phyloP scores from a whole-genome alignment of 2,113 vertebrate species.

The Clinocottus analis region DNA sequence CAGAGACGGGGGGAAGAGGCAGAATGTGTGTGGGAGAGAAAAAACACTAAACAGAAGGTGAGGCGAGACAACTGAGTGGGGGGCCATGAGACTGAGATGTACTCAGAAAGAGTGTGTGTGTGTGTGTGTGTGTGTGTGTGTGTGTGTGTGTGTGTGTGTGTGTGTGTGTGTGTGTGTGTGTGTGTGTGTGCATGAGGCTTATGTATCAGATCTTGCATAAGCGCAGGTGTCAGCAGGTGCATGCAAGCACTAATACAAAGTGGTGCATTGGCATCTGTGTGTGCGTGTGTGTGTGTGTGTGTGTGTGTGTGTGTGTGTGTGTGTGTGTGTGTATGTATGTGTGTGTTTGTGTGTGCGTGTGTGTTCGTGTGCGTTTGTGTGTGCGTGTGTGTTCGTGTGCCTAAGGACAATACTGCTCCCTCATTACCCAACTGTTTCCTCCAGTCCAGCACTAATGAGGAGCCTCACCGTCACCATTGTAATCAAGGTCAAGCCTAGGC shows the following conservation, averaged over 20 bases:
- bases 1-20: conserved; percentile 67
- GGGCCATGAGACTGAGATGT: conserved; percentile 75
- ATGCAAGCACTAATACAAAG: conserved; percentile 64
- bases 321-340: conserved; percentile 23
- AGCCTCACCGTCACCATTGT: conserved; percentile 76
- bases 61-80: conserved; percentile 80
- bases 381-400: conserved; percentile 58
- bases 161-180: conserved; percentile 28
- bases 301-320: conserved; percentile 43
- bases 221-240: conserved; percentile 78
- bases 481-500: conserved; percentile 84
- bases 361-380: conserved; percentile 48
- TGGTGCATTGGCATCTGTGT: conserved; percentile 68
- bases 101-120: conserved; percentile 55
- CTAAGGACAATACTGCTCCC: conserved; percentile 79
- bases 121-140: conserved; percentile 40
- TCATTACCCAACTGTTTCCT: conserved; percentile 85
- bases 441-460: conserved; percentile 84
- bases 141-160: conserved; percentile 45
- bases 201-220: conserved; percentile 72
- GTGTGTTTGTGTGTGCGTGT: conserved; percentile 35
- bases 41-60: conserved; percentile 80
- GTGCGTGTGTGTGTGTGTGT: conserved; percentile 42
- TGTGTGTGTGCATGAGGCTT: conserved; percentile 51
- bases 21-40: conserved; percentile 78